phyloP scores from a whole-genome alignment of 2,888 invertebrate genomes.

The Apamea monoglypha region DNA sequence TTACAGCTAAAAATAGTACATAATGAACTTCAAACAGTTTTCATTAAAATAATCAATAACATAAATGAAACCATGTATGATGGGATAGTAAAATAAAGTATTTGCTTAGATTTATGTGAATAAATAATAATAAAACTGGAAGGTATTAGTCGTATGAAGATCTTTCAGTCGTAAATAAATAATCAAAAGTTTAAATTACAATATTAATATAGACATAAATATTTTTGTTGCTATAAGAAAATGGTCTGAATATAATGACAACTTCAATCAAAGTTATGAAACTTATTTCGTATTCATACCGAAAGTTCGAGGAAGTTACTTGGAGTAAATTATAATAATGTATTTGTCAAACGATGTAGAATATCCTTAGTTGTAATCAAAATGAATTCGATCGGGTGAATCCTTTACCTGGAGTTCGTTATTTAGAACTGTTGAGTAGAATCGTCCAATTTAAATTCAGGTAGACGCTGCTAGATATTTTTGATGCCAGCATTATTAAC shows the following conservation, averaged over 20 bases:
- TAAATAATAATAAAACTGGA: not conserved
- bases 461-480: not conserved
- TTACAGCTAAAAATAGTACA: too few species aligned
- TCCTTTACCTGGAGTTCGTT: slow-evolving; percentile 14
- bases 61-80: not conserved
- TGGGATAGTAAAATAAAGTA: not conserved
- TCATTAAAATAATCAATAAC: too few species aligned
- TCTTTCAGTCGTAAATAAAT: not conserved
- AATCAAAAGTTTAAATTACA: too few species aligned
- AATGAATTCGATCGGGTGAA: slow-evolving; percentile 6
- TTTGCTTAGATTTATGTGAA: not conserved
- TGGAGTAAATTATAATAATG: slow-evolving; percentile 11
- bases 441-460: slow-evolving; percentile 33
- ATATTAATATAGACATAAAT: not conserved
- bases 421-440: slow-evolving; percentile 31
- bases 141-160: not conserved
- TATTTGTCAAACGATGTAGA: not conserved
- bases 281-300: not conserved
- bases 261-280: not conserved
- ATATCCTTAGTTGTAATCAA: slow-evolving; percentile 8
- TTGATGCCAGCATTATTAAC: slow-evolving; percentile 13
- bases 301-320: not conserved
- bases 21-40: too few species aligned
- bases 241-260: not conserved
- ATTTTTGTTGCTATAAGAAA: not conserved